phyloP scores from a whole-genome alignment of 2,888 invertebrate species.

The Plutella xylostella region DNA sequence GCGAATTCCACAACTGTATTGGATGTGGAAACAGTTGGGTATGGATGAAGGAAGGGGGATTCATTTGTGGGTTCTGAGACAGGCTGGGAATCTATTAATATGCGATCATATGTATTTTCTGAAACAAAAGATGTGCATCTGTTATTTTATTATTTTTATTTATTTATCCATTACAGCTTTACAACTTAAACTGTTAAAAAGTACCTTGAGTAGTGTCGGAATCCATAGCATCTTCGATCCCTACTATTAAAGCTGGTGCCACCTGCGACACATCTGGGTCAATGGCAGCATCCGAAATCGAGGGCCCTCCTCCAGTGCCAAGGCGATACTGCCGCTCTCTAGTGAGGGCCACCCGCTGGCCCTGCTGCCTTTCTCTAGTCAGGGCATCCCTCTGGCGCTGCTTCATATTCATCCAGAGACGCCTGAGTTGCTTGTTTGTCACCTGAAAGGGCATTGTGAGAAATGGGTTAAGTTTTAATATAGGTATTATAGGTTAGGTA shows the following conservation, averaged over 20 bases:
- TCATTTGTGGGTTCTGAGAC: neutral
- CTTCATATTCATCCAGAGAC: conserved; percentile 6
- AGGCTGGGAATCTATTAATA: neutral
- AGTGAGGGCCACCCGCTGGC: neutral
- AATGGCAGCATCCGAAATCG: neutral
- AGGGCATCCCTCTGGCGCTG: conserved; percentile 6
- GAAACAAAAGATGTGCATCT: neutral
- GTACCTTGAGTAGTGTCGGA: conserved; percentile 3
- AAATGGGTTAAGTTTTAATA: neutral
- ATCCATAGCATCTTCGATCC: conserved; percentile 3
- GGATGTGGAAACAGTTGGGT: neutral
- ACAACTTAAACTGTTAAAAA: neutral
- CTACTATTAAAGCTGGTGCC: conserved; percentile 5
- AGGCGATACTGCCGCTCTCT: conserved; percentile 5
- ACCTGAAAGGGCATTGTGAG: neutral
- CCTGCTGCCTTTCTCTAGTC: conserved; percentile 1
- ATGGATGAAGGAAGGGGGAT: neutral
- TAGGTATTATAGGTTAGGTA: neutral
- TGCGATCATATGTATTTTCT: neutral
- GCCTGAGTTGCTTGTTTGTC: conserved; percentile 4
- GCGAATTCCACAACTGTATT: no score
- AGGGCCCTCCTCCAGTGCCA: conserved; percentile 3
- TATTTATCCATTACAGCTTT: neutral
- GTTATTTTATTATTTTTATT: neutral
- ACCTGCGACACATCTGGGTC: conserved; percentile 5